These are phyloP conservation scores for Dolomedes plantarius DNA, from an alignment of 2,888 invertebrate genomes.

Conservation along the genomic window DNA sequence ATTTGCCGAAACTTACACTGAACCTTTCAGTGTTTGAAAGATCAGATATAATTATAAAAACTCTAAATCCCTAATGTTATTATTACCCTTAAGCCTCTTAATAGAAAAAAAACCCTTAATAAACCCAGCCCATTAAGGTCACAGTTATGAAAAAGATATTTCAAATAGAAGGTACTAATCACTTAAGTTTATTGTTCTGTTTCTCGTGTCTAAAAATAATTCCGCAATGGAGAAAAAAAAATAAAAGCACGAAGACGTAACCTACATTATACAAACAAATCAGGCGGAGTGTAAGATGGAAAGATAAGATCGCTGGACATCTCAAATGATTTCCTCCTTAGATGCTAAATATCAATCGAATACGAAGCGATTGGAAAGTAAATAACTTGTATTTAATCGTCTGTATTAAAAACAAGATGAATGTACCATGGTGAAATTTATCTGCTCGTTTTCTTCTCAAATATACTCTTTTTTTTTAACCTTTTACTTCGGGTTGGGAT, in stretches of 20 bases:
- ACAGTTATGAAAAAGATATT: background rate
- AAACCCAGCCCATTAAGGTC: background rate
- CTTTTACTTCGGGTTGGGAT: no score
- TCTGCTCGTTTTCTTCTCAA: no score
- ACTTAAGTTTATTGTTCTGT: background rate
- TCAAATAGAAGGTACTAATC: background rate
- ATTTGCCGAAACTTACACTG: no score
- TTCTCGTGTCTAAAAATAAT: constrained; percentile 12
- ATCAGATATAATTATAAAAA: no score
- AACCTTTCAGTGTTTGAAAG: no score
- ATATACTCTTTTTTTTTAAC: no score
- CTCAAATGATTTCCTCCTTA: background rate
- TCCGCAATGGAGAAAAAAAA: background rate
- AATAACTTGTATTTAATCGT: background rate
- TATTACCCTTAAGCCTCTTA: background rate
- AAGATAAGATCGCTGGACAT: background rate
- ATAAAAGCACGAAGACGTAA: background rate
- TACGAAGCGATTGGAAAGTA: background rate
- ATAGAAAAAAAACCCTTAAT: background rate
- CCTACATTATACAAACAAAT: background rate
- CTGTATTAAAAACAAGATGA: no score
- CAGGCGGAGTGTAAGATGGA: background rate
- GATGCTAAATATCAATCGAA: background rate
- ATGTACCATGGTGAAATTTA: no score
- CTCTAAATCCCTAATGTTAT: no score